Conservation (phyloP, 2,797 vertebrate species). For the Cyprinodon diabolis region DNA sequence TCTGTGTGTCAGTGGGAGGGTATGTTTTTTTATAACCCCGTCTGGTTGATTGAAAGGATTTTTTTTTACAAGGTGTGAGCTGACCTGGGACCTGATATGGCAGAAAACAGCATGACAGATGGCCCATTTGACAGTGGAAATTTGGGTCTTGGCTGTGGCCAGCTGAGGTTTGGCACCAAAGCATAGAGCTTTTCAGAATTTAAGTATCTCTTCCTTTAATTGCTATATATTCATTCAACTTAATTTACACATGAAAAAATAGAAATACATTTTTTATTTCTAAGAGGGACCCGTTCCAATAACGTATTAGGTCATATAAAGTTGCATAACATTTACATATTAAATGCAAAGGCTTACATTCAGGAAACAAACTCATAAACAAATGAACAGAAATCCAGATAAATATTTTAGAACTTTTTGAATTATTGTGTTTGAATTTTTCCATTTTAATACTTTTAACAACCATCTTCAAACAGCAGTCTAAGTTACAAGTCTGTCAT, state of each 20-base stretch:
- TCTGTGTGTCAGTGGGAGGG: conserved; percentile 26
- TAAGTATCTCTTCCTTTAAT: conserved; percentile 22
- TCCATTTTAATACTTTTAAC: not conserved
- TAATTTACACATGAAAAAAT: no score
- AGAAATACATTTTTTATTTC: no score
- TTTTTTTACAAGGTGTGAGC: conserved; percentile 49
- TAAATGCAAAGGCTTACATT: not conserved
- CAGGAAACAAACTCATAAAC: not conserved
- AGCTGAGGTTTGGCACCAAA: conserved; percentile 51
- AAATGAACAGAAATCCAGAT: not conserved
- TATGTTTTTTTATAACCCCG: conserved; percentile 31
- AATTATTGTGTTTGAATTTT: not conserved
- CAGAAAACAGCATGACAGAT: conserved; percentile 59
- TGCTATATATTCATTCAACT: conserved; percentile 7
- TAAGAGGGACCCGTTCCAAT: no score
- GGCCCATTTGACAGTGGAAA: conserved; percentile 59
- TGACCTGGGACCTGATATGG: conserved; percentile 42
- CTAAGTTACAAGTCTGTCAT: not conserved
- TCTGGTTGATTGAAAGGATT: conserved; percentile 26
- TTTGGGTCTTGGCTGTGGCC: conserved; percentile 40
- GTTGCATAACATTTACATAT: conserved; percentile 3
- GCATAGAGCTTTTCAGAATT: conserved; percentile 33
- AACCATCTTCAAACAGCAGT: not conserved
- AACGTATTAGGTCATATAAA: no score
- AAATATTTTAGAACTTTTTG: conserved; percentile 4